Conservation (phyloP, 2,113 vertebrate species). For the Rhombomys opimus region DNA sequence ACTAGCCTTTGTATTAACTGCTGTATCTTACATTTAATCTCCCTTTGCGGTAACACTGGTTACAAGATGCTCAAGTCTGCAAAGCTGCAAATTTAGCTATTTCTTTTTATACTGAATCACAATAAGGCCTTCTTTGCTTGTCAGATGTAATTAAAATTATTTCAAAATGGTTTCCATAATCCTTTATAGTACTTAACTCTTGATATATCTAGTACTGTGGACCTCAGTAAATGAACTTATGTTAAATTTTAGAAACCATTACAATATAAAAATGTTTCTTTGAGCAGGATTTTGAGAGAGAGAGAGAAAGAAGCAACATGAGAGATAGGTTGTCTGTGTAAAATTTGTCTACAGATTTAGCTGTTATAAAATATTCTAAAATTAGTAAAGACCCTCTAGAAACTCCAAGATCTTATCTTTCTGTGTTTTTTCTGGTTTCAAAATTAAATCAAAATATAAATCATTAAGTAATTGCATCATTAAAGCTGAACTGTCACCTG, state of each 20-base stretch:
- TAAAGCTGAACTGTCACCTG: constrained; percentile 48
- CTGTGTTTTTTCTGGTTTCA: constrained; percentile 58
- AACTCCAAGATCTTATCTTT: constrained; percentile 37
- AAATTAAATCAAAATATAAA: constrained; percentile 55
- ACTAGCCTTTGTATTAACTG: constrained; percentile 29
- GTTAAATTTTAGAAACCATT: constrained; percentile 32
- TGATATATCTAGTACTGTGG: not conserved
- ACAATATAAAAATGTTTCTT: constrained; percentile 43
- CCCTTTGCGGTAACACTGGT: constrained; percentile 25
- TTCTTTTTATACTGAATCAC: constrained; percentile 58
- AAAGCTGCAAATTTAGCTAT: constrained; percentile 35
- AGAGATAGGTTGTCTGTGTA: not conserved
- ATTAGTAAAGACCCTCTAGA: constrained; percentile 49
- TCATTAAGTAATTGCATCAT: constrained; percentile 41
- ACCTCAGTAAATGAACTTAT: constrained; percentile 41
- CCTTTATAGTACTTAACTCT: constrained; percentile 17
- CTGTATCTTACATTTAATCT: constrained; percentile 49
- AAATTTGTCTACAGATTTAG: not conserved
- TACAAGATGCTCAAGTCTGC: constrained; percentile 53
- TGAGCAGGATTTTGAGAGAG: constrained; percentile 19
- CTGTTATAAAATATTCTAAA: not conserved
- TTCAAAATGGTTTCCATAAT: constrained; percentile 42
- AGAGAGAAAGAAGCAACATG: not conserved
- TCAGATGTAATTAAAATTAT: constrained; percentile 60
- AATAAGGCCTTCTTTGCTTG: constrained; percentile 39